Percentiles rank a stretch among this genome's conserved stretches.
Conservation (phyloP, 1,140 invertebrate genomes). For the Mamestra configurata region DNA sequence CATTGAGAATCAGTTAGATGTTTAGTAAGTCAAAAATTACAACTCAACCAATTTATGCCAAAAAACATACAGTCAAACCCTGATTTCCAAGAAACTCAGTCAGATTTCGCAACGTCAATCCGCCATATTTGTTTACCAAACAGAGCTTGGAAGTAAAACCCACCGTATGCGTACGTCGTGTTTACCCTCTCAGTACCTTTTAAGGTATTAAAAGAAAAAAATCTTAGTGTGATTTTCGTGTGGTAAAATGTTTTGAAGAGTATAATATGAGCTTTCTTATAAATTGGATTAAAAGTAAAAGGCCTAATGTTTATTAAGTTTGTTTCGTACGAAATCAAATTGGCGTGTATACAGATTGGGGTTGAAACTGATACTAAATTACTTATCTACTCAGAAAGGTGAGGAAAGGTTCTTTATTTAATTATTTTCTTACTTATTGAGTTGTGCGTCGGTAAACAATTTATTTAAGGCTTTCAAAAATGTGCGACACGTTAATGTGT, state of each 20-base stretch:
- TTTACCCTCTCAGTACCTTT: background rate
- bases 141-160: background rate
- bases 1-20: no score
- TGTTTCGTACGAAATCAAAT: background rate
- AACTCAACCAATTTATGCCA: no score
- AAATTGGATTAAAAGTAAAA: conserved; percentile 15
- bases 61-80: no score
- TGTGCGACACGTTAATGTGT: no score
- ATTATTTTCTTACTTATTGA: background rate
- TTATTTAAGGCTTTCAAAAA: no score
- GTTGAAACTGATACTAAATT: background rate
- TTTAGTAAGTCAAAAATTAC: no score
- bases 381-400: background rate
- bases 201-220: background rate
- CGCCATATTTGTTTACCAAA: no score
- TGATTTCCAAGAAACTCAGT: no score
- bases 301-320: background rate
- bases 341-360: background rate
- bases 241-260: no score
- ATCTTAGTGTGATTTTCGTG: background rate
- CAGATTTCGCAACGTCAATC: no score
- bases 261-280: no score
- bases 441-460: no score
- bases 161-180: background rate
- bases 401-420: background rate